Evolutionary conservation across 2,113 vertebrate species (phyloP).

Genomic region (Cyanistes caeruleus): DNA sequence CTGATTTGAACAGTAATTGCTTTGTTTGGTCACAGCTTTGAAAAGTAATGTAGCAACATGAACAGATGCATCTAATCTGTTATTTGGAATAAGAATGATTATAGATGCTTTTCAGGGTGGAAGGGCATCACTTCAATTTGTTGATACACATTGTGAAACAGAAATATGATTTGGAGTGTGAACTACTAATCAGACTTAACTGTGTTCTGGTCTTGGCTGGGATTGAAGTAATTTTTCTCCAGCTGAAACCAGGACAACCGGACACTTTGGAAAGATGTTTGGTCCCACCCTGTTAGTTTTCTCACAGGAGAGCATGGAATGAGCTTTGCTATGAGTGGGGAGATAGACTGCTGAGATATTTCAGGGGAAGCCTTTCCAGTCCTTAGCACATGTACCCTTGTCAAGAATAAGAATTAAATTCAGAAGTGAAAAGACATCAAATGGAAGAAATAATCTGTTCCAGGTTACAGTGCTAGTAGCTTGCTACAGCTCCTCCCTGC

Average conservation of each 20-base stretch:
- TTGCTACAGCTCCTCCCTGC: not conserved
- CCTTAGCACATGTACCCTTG: not conserved
- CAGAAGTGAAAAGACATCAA: not conserved
- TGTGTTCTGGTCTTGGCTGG: not conserved
- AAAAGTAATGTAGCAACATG: not conserved
- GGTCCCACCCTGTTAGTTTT: not conserved
- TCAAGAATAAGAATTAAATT: not conserved
- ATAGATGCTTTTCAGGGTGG: not conserved
- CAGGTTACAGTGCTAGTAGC: not conserved
- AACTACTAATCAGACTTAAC: not conserved
- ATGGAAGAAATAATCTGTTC: not conserved
- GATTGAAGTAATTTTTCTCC: not conserved
- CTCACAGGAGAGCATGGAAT: fast-evolving
- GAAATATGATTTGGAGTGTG: not conserved
- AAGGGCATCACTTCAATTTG: not conserved
- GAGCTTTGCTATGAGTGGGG: not conserved
- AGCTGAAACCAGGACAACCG: not conserved
- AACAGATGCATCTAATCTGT: slow-evolving; percentile 26
- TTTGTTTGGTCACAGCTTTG: slow-evolving; percentile 33
- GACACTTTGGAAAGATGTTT: not conserved
- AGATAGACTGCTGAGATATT: not conserved
- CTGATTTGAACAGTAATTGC: not conserved
- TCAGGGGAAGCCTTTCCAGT: not conserved
- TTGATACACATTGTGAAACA: not conserved
- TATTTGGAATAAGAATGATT: not conserved